Evolutionary conservation across 2,888 invertebrate species (phyloP).

Genomic region (Chalcis sispes): DNA sequence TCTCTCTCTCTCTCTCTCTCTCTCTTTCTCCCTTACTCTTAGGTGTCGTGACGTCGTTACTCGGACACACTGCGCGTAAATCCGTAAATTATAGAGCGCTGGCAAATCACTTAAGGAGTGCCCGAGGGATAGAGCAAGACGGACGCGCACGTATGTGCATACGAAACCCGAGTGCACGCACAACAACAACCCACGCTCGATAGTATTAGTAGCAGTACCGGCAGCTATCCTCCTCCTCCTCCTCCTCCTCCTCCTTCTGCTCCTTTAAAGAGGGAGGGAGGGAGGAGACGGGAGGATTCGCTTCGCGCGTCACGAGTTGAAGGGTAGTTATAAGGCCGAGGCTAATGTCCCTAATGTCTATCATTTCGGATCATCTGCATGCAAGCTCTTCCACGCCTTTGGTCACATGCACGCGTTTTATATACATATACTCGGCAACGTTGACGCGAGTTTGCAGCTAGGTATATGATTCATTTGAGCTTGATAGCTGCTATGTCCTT

Average conservation of each 20-base stretch:
- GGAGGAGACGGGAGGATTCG: no score
- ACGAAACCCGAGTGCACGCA: no score
- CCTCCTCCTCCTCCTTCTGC: no score
- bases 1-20: no score
- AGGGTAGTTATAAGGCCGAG: conserved; percentile 60
- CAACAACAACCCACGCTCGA: no score
- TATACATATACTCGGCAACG: not conserved
- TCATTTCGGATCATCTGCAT: conserved; percentile 73
- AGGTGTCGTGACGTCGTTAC: no score
- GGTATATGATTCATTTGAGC: conserved; percentile 5
- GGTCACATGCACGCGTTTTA: conserved; percentile 5
- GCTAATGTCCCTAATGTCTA: conserved; percentile 74
- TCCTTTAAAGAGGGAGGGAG: no score
- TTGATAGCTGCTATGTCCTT: conserved; percentile 8
- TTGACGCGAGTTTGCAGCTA: no score
- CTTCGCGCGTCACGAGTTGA: no score
- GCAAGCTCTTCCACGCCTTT: conserved; percentile 49
- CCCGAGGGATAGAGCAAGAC: not conserved
- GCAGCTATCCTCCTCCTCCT: no score
- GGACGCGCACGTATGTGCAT: not conserved
- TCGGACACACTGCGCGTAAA: conserved; percentile 56
- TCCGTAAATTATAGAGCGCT: conserved; percentile 62
- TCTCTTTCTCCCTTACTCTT: no score
- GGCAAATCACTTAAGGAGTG: conserved; percentile 64
- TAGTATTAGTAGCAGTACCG: no score